A percentile compares a stretch with the other conserved stretches of the same genome.
These are phyloP conservation scores for Trichopoda pennipes DNA, from an alignment of 2,888 invertebrate species.

Conservation along the genomic window DNA sequence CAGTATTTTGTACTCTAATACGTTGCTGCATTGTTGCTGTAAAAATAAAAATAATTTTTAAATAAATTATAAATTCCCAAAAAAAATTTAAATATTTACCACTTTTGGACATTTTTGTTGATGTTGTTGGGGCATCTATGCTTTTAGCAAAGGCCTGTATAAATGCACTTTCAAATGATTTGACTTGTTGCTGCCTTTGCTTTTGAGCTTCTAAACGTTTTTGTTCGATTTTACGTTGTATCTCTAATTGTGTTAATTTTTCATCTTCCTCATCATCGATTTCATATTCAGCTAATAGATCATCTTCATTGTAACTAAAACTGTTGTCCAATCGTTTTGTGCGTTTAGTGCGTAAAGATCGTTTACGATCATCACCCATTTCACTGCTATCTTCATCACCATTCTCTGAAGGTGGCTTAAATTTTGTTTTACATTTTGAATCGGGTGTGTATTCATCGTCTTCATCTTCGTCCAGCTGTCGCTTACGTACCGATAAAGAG, in stretches of 20 bases:
- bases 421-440: slow-evolving; percentile 38
- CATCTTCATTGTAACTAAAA: slow-evolving; percentile 73
- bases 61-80: background rate
- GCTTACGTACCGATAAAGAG: slow-evolving; percentile 37
- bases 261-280: slow-evolving; percentile 70
- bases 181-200: slow-evolving; percentile 67
- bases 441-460: slow-evolving; percentile 61
- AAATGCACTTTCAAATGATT: slow-evolving; percentile 71
- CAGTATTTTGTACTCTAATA: slow-evolving; percentile 34
- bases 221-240: slow-evolving; percentile 69
- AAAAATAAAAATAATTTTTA: slow-evolving; percentile 7
- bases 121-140: slow-evolving; percentile 31
- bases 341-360: slow-evolving; percentile 72
- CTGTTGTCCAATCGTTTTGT: slow-evolving; percentile 72
- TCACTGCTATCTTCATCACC: slow-evolving; percentile 52
- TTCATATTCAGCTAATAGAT: slow-evolving; percentile 71
- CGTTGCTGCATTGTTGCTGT: slow-evolving; percentile 29
- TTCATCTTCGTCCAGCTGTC: slow-evolving; percentile 54
- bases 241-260: slow-evolving; percentile 58
- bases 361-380: slow-evolving; percentile 69
- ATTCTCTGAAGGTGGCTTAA: slow-evolving; percentile 40
- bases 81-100: slow-evolving; percentile 43
- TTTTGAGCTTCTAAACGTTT: slow-evolving; percentile 70
- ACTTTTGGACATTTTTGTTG: slow-evolving; percentile 19
- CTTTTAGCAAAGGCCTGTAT: slow-evolving; percentile 68